Percentiles rank a stretch among this genome's conserved stretches.
Conservation (phyloP, 2,797 vertebrate genomes). For the Nasua narica region DNA sequence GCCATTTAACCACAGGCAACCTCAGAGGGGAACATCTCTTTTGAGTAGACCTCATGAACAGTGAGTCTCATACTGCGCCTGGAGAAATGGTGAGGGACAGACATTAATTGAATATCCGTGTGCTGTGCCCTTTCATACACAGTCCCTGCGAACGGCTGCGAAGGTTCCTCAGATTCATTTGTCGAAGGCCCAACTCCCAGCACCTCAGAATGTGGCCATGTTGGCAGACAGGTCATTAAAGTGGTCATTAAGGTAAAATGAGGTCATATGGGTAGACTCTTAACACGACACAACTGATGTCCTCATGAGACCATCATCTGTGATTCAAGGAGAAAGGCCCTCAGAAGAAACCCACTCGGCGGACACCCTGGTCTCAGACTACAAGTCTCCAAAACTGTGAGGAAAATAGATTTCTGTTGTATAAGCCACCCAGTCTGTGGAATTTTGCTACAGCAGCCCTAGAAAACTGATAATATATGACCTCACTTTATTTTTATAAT, state of each 20-base stretch:
- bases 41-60: not conserved
- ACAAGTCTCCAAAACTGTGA: not conserved
- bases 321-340: not conserved
- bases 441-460: not conserved
- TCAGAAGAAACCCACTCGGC: not conserved
- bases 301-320: not conserved
- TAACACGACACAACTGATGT: not conserved
- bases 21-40: not conserved
- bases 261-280: not conserved
- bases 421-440: not conserved
- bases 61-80: not conserved
- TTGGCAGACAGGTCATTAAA: not conserved
- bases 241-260: not conserved
- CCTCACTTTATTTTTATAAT: not conserved
- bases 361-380: too few species aligned
- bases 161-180: not conserved
- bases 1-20: not conserved
- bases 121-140: not conserved
- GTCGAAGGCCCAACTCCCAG: not conserved
- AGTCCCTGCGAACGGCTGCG: too few species aligned
- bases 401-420: not conserved
- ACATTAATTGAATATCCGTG: rapidly evolving
- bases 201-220: not conserved
- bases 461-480: not conserved
- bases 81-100: not conserved